Conservation (phyloP, 2,113 vertebrate genomes). For the Gila orcuttii region DNA sequence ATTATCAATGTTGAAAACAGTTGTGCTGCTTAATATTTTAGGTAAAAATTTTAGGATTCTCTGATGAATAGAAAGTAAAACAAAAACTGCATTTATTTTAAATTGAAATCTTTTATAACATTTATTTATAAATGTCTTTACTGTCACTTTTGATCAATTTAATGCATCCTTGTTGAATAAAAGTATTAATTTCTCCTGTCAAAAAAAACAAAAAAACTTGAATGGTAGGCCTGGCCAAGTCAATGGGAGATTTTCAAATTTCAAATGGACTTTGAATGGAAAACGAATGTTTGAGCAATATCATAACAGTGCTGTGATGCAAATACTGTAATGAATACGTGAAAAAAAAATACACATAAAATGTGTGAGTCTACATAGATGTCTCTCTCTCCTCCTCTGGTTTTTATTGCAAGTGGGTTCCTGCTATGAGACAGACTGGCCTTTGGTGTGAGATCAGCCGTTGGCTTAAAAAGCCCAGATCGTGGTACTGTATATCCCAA, state of each 20-base stretch:
- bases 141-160: neutral
- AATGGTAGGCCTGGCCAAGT: too few relatives aligned
- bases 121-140: conserved; percentile 7
- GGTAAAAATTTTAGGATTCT: too few relatives aligned
- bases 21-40: too few relatives aligned
- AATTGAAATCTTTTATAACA: neutral
- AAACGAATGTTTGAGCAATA: neutral
- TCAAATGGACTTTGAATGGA: neutral
- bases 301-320: neutral
- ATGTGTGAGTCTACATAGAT: conserved; percentile 5
- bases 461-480: conserved; percentile 65
- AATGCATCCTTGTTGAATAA: neutral
- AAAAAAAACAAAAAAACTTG: too few relatives aligned
- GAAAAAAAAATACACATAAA: conserved; percentile 2
- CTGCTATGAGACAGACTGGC: conserved; percentile 69
- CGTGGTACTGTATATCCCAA: conserved; percentile 62
- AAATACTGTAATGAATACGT: neutral
- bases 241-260: neutral
- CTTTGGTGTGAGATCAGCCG: conserved; percentile 67
- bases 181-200: neutral
- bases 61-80: neutral
- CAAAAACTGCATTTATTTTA: neutral
- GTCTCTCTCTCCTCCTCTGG: conserved; percentile 27
- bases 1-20: neutral
- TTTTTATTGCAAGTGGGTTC: conserved; percentile 52